Evolutionary conservation across 92 coral and sea anemone genomes (phyloP), one percentile per base, ranked within the genome.

Genomic region (Epizoanthus fatuus): DNA sequence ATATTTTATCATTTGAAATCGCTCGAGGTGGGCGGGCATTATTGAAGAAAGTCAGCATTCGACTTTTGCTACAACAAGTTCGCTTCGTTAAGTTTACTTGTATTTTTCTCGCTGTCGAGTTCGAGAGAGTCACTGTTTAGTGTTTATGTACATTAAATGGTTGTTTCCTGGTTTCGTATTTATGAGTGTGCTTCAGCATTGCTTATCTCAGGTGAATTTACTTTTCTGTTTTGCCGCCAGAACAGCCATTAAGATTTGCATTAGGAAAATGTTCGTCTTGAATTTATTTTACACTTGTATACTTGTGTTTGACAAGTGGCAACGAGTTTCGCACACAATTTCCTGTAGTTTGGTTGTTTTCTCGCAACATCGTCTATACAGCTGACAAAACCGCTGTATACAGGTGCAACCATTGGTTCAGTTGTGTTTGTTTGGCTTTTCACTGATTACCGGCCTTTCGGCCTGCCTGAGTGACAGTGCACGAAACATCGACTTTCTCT

Each of bases 391-490:
- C 63, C 51, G 73, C 79, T 60, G 84, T 86, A 93, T 74, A 93
- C 98, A 95, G 92, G 94, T 95, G 98, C 84, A 16, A 17, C 81
- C 92, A 95, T 95, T 95, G 98, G 98, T 69, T 88, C 94, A 90
- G 91, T 84, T 86, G 94, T 80, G 73, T 78, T 86, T 56, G 89
- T 80, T 90, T 93, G 92, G 93, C 90, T 90, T 88, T 67, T 81
- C 63, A 60, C 81, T 92, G 89, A 92, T 95, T 92, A 92, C 90
- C 90, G 83, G 87, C 91, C 63, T 84, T 87, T 87, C 90, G 70
- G 58, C 86, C 85, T 92, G 75, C 88, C 57, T 74, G 87, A 72
- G 72, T 95, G 95, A 92, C 98, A 95, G 92, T 76, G 74, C 81
- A 87, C 91, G 88, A 92, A 91, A 88, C 80, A 86, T 75, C 79